Evolutionary conservation across 2,113 vertebrate species (phyloP).

Genomic region (Zosterops pallidus): DNA sequence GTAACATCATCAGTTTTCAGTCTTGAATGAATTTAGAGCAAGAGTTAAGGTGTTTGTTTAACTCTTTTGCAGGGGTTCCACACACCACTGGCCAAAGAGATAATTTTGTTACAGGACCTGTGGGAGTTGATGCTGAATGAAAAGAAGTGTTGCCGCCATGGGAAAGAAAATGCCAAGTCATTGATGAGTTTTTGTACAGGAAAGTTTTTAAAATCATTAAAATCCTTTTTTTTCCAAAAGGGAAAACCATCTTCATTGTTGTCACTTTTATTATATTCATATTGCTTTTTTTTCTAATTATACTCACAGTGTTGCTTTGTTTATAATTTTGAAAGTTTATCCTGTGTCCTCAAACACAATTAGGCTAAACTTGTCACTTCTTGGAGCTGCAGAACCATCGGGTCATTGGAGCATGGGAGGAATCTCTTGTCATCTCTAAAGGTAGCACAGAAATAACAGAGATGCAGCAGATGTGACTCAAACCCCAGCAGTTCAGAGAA

Average conservation of each 20-base stretch:
- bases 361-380: background rate
- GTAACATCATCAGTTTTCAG: background rate
- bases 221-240: constrained; percentile 9
- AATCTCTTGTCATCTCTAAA: background rate
- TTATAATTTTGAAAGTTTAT: background rate
- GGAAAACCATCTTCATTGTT: background rate
- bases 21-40: background rate
- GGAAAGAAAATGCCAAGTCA: background rate
- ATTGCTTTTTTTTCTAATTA: background rate
- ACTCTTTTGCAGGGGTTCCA: constrained; percentile 83
- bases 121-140: background rate
- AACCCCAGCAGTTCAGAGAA: background rate
- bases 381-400: background rate
- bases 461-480: background rate
- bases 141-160: background rate
- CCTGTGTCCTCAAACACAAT: background rate
- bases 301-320: background rate
- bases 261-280: background rate
- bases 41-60: background rate
- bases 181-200: constrained; percentile 61
- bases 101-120: constrained; percentile 50
- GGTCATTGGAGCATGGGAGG: background rate
- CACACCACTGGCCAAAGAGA: constrained; percentile 94
- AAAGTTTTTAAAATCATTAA: constrained; percentile 70
- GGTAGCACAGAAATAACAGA: background rate